These are phyloP conservation scores for Limenitis camilla DNA, from an alignment of 2,888 invertebrate genomes.

Conservation along the genomic window DNA sequence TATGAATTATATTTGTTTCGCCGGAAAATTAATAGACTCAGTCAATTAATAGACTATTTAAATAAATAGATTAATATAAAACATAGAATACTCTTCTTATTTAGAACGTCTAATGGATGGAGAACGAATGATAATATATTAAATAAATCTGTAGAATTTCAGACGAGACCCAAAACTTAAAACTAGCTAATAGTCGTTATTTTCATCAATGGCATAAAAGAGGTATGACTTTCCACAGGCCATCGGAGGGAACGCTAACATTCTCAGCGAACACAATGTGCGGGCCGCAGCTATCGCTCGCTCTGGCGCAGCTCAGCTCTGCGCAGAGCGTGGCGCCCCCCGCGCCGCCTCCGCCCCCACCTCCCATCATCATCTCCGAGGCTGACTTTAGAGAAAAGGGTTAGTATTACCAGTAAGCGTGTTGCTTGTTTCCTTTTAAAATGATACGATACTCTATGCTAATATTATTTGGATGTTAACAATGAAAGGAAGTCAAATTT, in stretches of 20 bases:
- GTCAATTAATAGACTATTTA: too few relatives aligned
- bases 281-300: slow-evolving; percentile 39
- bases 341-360: slow-evolving; percentile 38
- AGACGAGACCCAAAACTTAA: too few relatives aligned
- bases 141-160: too few relatives aligned
- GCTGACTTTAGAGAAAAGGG: slow-evolving; percentile 68
- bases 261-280: slow-evolving; percentile 43
- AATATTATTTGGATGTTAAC: not conserved
- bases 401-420: too few relatives aligned
- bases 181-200: not conserved
- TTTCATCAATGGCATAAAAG: slow-evolving; percentile 30
- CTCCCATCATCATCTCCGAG: slow-evolving; percentile 63
- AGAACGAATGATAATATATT: too few relatives aligned
- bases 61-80: too few relatives aligned
- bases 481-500: not conserved
- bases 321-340: slow-evolving; percentile 27
- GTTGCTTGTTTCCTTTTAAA: too few relatives aligned
- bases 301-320: slow-evolving; percentile 21
- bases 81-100: too few relatives aligned
- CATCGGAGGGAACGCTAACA: slow-evolving; percentile 30
- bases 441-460: too few relatives aligned
- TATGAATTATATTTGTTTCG: too few relatives aligned
- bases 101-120: too few relatives aligned
- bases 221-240: too few relatives aligned
- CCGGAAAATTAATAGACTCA: not conserved